phyloP scores from a whole-genome alignment of 2,888 invertebrate genomes.

The Xylota segnis region DNA sequence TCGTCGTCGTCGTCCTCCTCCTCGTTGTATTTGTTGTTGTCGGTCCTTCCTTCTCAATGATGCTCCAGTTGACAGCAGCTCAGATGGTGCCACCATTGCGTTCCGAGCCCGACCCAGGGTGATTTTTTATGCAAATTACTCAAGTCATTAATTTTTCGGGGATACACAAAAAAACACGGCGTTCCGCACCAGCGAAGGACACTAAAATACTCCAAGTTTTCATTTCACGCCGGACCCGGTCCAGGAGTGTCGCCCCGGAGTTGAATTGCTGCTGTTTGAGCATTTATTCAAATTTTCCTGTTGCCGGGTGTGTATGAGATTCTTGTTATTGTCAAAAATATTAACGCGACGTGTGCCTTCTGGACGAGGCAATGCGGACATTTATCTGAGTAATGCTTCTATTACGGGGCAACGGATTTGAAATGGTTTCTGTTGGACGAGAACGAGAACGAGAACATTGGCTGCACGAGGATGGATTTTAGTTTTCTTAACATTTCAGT shows the following conservation, averaged over 20 bases:
- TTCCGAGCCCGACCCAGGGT: background rate
- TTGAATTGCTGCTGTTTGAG: conserved; percentile 27
- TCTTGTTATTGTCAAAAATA: conserved; percentile 27
- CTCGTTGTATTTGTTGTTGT: background rate
- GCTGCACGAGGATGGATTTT: conserved; percentile 25
- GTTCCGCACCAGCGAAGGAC: background rate
- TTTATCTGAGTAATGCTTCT: conserved; percentile 44
- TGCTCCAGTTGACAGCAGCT: conserved; percentile 28
- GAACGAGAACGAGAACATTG: background rate
- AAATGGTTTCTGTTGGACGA: background rate
- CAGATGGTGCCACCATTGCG: conserved; percentile 2
- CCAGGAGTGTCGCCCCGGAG: conserved; percentile 13
- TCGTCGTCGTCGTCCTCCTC: too few relatives aligned
- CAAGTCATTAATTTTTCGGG: conserved; percentile 31
- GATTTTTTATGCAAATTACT: conserved; percentile 32
- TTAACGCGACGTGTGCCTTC: conserved; percentile 21
- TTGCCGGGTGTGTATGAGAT: background rate
- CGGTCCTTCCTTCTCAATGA: conserved; percentile 17
- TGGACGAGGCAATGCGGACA: conserved; percentile 22
- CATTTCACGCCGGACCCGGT: conserved; percentile 8
- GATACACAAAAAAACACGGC: background rate
- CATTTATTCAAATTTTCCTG: conserved; percentile 11
- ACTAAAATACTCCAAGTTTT: conserved; percentile 9
- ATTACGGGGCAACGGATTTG: conserved; percentile 23
- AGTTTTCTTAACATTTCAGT: background rate